Evolutionary conservation across 2,797 vertebrate species (phyloP).

Genomic region (Picus viridis): DNA sequence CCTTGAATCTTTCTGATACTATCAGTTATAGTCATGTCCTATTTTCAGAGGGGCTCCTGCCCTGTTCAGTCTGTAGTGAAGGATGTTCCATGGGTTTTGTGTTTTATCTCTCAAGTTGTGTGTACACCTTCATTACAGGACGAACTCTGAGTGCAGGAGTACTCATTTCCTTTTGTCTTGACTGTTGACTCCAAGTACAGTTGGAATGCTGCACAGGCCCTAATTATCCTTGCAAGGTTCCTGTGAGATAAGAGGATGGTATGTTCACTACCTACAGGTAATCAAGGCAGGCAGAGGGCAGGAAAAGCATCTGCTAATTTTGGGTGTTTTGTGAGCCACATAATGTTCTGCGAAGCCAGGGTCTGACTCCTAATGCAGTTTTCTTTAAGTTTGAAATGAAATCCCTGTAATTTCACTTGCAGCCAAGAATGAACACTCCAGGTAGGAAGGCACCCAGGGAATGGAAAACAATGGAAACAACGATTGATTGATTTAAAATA

Average conservation of each 20-base stretch:
- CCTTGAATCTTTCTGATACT: neutral
- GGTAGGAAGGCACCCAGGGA: neutral
- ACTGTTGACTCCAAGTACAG: neutral
- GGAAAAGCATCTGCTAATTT: conserved; percentile 8
- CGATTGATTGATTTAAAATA: neutral
- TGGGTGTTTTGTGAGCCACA: neutral
- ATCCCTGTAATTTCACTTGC: neutral
- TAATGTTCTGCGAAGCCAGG: neutral
- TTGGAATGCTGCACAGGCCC: neutral
- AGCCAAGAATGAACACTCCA: neutral
- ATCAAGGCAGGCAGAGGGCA: neutral
- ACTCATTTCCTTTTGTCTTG: neutral
- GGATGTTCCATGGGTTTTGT: neutral
- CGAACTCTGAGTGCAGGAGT: neutral
- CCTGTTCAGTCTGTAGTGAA: neutral
- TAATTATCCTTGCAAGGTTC: conserved; percentile 20
- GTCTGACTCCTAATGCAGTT: neutral
- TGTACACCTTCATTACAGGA: neutral
- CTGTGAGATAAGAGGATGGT: conserved; percentile 17
- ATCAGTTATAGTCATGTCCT: neutral
- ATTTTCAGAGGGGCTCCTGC: neutral
- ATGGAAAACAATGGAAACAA: neutral
- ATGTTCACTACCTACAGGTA: neutral
- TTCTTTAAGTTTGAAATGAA: neutral
- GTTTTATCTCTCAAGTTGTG: neutral